A percentile compares a stretch with the other conserved stretches of the same genome.
These are phyloP conservation scores for Exocentrus adspersus DNA, from an alignment of 2,888 invertebrate genomes.

Conservation along the genomic window DNA sequence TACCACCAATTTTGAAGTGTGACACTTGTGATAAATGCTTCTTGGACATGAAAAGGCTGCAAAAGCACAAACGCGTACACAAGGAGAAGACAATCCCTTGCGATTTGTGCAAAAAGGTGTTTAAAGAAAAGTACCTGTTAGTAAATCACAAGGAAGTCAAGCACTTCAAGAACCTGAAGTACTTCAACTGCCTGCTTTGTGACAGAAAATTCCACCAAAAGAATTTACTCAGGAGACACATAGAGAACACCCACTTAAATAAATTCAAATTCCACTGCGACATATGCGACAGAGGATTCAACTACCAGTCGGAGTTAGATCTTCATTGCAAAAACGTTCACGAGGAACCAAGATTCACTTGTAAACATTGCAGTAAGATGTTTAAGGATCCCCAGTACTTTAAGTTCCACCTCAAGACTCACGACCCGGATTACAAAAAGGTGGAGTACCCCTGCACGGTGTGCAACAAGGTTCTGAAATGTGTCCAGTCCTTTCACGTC, in stretches of 20 bases:
- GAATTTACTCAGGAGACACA: constrained; percentile 41
- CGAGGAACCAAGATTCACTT: constrained; percentile 46
- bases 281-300: constrained; percentile 48
- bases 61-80: constrained; percentile 27
- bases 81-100: constrained; percentile 42
- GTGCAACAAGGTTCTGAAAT: constrained; percentile 36
- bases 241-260: constrained; percentile 62
- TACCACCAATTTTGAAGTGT: not conserved
- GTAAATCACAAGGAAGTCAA: constrained; percentile 64
- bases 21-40: not conserved
- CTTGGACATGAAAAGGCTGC: not conserved
- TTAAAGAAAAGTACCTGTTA: constrained; percentile 65
- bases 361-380: constrained; percentile 47
- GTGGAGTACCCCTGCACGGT: constrained; percentile 38
- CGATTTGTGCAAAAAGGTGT: constrained; percentile 43
- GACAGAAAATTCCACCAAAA: constrained; percentile 43
- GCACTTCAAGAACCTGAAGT: constrained; percentile 31
- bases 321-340: constrained; percentile 49
- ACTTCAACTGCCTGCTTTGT: constrained; percentile 43
- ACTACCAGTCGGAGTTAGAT: constrained; percentile 40
- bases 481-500: constrained; percentile 28
- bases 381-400: constrained; percentile 50
- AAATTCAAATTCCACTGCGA: constrained; percentile 57
- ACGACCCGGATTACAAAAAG: constrained; percentile 41
- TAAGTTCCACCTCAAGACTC: constrained; percentile 42